Evolutionary conservation across 2,113 vertebrate species (phyloP).

Genomic region (Ptychochromis oligacanthus): DNA sequence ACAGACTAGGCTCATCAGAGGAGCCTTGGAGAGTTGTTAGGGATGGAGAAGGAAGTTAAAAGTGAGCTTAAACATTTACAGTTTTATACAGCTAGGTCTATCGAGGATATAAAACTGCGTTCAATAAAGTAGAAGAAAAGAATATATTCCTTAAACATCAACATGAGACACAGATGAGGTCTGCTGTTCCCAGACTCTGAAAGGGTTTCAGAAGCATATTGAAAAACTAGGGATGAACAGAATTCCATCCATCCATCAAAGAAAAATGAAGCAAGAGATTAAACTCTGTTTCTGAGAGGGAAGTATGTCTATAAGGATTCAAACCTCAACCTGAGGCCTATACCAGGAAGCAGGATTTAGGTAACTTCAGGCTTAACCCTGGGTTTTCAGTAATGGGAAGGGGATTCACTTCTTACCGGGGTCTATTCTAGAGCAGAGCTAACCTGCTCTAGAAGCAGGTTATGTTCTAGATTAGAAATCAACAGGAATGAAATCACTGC

Average conservation of each 20-base stretch:
- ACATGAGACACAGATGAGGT: not conserved
- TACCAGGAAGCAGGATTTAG: no score
- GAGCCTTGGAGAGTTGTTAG: not conserved
- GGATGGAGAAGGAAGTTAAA: not conserved
- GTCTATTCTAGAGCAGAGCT: no score
- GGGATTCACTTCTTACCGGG: no score
- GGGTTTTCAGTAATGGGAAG: no score
- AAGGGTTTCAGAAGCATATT: not conserved
- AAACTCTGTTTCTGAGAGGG: not conserved
- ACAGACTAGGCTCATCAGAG: not conserved
- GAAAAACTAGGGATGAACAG: not conserved
- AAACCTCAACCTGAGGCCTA: not conserved
- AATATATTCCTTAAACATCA: not conserved
- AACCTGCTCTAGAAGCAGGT: no score
- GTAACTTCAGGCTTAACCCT: no score
- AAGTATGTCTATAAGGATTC: not conserved
- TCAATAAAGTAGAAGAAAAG: not conserved
- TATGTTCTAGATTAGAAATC: no score
- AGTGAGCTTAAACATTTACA: not conserved
- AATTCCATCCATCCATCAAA: not conserved
- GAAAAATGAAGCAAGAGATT: not conserved
- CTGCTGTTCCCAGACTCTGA: not conserved
- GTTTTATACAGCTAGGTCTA: not conserved
- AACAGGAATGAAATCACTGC: no score
- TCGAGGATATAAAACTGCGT: not conserved